Evolutionary conservation across 2,797 vertebrate species (phyloP), one percentile per base, ranked within the genome.

Genomic region (Manis crassicaudata): DNA sequence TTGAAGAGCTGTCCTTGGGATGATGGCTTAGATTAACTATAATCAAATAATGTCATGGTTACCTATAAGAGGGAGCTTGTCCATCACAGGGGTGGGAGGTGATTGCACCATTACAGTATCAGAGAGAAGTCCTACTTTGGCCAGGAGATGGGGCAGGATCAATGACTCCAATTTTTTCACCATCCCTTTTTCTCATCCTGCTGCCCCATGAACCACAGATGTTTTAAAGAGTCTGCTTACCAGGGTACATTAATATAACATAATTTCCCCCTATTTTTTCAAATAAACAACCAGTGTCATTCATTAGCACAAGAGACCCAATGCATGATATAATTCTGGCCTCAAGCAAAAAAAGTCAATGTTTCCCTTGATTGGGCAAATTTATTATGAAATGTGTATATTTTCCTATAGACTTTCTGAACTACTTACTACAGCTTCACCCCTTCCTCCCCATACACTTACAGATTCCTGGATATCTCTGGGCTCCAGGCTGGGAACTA

Each of bases 341-440:
- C 52, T 62, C 54, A 84, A 62, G 82, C 50, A 60, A 93, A 83
- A 58, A 88, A 91, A 91, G 27, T 52, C 46, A 60, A n/a, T 76
- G 37, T 84, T 79, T 83, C 65, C 70, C 35, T 65, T 87, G 65
- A 92, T 35, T 40, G 32, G 62, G 25, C 8, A 83, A 37, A 52
- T 25, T 87, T 43, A 73, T 65, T 18, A 60, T 52, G 37, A 95
- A 60, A 67, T 37, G 32, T 3, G 7, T 50, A 16, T 27, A 8
- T 56, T 68, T 89, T 92, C 58, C 84, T 27, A 60, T 2, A 73
- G 52, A n/a, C 13, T 92, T 88, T 92, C 90, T 89, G 62, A 60
- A 79, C 52, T 88, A 54, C 1, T 79, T 72, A 54, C 40, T 54
- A 32, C 23, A 56, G 65, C 43, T 85, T 11, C 12, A 11, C 58